These are phyloP conservation scores for Catostylus mosaicus DNA, from an alignment of 30 jellyfish, hydroid and myxozoan genomes.

Conservation along the genomic window DNA sequence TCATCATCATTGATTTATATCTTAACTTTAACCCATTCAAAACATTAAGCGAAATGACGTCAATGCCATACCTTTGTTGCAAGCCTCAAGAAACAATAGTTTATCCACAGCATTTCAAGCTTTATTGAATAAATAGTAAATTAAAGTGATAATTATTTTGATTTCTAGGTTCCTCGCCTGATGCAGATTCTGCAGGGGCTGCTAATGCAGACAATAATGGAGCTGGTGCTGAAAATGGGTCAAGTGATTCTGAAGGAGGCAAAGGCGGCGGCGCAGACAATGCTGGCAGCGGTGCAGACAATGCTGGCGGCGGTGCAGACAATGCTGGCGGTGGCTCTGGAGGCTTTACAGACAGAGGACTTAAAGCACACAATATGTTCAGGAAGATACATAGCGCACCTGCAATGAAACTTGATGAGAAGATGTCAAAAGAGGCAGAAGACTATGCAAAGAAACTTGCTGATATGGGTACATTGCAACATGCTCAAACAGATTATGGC, in stretches of 20 bases:
- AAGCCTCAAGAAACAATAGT: too few species aligned
- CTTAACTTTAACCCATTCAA: too few species aligned
- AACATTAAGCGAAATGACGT: too few species aligned
- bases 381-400: constrained; percentile 89
- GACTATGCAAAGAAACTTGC: constrained; percentile 89
- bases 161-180: background rate
- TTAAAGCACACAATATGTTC: constrained; percentile 84
- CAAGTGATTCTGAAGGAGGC: constrained; percentile 9
- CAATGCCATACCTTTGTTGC: too few species aligned
- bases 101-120: too few species aligned
- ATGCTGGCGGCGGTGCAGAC: constrained; percentile 25
- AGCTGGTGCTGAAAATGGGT: constrained; percentile 32
- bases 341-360: constrained; percentile 59
- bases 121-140: too few species aligned
- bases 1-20: too few species aligned
- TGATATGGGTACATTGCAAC: constrained; percentile 45
- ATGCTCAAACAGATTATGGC: constrained; percentile 71
- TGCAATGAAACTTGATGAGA: constrained; percentile 65
- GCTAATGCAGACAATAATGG: background rate
- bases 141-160: too few species aligned
- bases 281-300: constrained; percentile 4
- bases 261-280: constrained; percentile 9
- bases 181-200: background rate
- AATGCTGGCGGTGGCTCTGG: constrained; percentile 3
- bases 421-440: constrained; percentile 81